Base-by-base conservation (phyloP, 2,888 invertebrate genomes). In the Scaptomyza reducta region DNA sequence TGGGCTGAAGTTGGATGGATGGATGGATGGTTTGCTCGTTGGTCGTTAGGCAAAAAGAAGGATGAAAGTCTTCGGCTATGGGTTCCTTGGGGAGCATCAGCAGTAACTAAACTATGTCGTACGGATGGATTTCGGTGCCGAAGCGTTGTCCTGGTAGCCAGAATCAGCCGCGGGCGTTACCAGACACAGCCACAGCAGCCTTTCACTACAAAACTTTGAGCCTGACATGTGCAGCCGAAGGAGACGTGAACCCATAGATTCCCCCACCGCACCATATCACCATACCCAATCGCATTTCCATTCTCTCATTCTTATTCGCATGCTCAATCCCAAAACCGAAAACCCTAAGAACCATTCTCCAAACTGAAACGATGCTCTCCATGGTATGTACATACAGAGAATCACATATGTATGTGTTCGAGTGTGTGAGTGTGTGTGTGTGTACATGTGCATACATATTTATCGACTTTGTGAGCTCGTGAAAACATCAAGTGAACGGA, bases 391-490 rank as follows among this genome's bases (percentile, higher is more conserved):
- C 56, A 64, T 73, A 74, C 51, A 49, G 33, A 29, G 50, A 14
- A 29, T 41, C 51, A 38, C 47, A 53, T 49, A 44, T 41, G 45
- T 63, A 31, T 44, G 6, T 58, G 29, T 46, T 41, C 47, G 25
- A 41, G 42, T 53, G 42, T 29, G 46, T 53, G 42, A 27, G 46
- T 53, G 49, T 44, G 55, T 51, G 44, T 69, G 41, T 54, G 58
- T 25, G 57, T 75, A 67, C 62, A 77, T 80, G 70, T 81, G 70
- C 67, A 76, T 87, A 82, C 79, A 85, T 87, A 82, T 87, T 82
- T 82, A 87, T 82, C 87, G 82, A 87, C 87, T 83, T 82, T 87
- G 82, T 79, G 87, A 87, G 82, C 87, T 87, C 82, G 79, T 70
- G 79, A 82, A 87, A 85, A 83, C 82, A 82, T 82, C 87, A 85